Base-by-base conservation (phyloP, 2,797 vertebrate species). In the Melanotaenia boesemani region DNA sequence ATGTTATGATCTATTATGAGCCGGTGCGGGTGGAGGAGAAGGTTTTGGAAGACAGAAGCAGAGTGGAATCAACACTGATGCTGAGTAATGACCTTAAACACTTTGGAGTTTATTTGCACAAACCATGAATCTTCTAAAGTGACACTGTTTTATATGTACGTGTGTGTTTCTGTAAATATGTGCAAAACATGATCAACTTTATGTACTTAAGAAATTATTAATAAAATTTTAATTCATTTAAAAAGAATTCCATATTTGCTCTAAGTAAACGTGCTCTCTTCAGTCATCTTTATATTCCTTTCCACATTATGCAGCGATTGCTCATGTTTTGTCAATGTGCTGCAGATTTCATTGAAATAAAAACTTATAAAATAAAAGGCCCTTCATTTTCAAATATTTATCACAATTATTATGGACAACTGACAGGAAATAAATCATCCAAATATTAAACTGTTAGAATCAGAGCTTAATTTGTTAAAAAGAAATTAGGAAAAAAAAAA, bases 51-150 rank as follows among this genome's bases (percentile, higher is more conserved):
- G 81, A 85, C 79, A 79, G 80, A 77, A 77, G 84, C 83, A 82
- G 80, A 84, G 85, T 72, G 81, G 85, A 81, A 52, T 37, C 9
- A 58, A 89, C 72, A 79, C 58, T 77, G 72, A 77, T 64, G 72
- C 70, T 82, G 78, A 91, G 78, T 80, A 89, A 86, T 84, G 88
- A 89, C 90, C 89, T 90, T 85, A 83, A 89, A 92, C 79, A 90
- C 81, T 86, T 71, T 88, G 80, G 80, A 87, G 88, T 88, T 90
- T 88, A 84, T 90, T 90, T 88, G 62, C 58, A 79, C 86, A 90
- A 87, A 89, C 84, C n/a, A n/a, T n/a, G 80, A 79, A 80, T 83
- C 76, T 82, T 67, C 63, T 57, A 63, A 72, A 79, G 72, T 85
- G 9, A 18, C 34, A 20, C 10, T 7, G 16, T 0, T 32, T 30